Evolutionary conservation across 2,113 vertebrate genomes (phyloP).

Genomic region (Menura novaehollandiae): DNA sequence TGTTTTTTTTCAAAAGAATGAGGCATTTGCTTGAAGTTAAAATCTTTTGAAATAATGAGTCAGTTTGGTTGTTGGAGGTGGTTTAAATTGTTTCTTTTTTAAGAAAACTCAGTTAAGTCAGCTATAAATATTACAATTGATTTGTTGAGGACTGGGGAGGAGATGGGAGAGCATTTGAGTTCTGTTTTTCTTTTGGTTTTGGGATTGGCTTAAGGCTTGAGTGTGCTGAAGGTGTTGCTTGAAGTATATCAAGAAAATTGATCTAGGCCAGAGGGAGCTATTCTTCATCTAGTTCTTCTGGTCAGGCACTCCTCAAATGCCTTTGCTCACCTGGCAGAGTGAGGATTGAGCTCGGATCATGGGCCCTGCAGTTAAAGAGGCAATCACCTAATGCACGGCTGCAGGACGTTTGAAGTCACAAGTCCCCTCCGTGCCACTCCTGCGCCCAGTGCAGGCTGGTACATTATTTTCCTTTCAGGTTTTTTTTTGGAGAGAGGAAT

Average conservation of each 20-base stretch:
- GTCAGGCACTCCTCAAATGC: background rate
- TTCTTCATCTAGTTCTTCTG: background rate
- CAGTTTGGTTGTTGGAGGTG: background rate
- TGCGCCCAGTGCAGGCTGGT: background rate
- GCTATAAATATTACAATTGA: background rate
- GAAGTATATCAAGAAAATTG: background rate
- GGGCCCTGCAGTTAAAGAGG: background rate
- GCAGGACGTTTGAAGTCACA: rapidly evolving
- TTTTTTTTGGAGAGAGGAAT: background rate
- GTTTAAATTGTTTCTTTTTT: background rate
- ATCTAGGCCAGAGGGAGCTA: background rate
- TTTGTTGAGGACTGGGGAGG: background rate
- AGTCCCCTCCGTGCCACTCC: background rate
- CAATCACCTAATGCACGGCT: background rate
- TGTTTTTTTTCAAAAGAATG: background rate
- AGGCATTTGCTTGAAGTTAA: background rate
- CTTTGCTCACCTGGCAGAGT: background rate
- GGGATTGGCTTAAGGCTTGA: background rate
- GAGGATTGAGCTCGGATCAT: background rate
- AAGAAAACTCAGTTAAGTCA: background rate
- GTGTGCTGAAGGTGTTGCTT: background rate
- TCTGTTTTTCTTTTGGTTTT: background rate
- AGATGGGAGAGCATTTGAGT: background rate
- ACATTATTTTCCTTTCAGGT: background rate
- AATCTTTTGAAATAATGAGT: background rate